Conservation (phyloP, 2,888 invertebrate species). For the Unio pictorum region DNA sequence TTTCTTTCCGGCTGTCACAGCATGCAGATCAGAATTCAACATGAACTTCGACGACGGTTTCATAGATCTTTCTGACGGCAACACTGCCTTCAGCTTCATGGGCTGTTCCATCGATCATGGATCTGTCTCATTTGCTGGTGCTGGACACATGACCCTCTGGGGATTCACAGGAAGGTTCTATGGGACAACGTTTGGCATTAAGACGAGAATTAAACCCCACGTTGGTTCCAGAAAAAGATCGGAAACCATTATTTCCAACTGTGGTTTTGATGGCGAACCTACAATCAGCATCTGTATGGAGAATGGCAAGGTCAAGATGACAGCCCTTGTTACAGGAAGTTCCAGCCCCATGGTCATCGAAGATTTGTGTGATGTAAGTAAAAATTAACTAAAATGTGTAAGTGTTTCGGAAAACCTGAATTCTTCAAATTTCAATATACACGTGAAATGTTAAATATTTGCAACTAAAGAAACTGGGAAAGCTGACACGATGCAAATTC, state of each 20-base stretch:
- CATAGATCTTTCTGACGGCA: conserved; percentile 14
- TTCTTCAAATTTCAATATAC: too few relatives aligned
- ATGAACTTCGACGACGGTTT: conserved; percentile 19
- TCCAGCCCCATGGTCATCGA: too few relatives aligned
- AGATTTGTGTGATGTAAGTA: too few relatives aligned
- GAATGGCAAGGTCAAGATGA: conserved; percentile 10
- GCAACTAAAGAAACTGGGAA: too few relatives aligned
- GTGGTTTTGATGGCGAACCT: conserved; percentile 16
- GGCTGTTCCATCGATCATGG: conserved; percentile 5
- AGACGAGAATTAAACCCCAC: conserved; percentile 7
- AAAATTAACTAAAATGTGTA: too few relatives aligned
- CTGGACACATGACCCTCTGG: conserved; percentile 17
- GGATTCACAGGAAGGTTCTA: conserved; percentile 15
- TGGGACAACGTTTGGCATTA: conserved; percentile 15
- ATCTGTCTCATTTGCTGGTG: conserved; percentile 7
- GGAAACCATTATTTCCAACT: conserved; percentile 17
- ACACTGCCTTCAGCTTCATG: conserved; percentile 12
- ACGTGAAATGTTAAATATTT: too few relatives aligned
- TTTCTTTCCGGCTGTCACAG: conserved; percentile 4
- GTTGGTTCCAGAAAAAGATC: conserved; percentile 6
- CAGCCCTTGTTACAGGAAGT: conserved; percentile 3
- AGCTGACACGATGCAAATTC: too few relatives aligned
- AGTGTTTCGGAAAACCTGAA: too few relatives aligned
- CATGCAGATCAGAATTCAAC: conserved; percentile 15
- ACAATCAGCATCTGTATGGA: conserved; percentile 10